Percentiles rank a stretch among this genome's conserved stretches.
Conservation (phyloP, 2,797 vertebrate genomes). For the Scleropages formosus region DNA sequence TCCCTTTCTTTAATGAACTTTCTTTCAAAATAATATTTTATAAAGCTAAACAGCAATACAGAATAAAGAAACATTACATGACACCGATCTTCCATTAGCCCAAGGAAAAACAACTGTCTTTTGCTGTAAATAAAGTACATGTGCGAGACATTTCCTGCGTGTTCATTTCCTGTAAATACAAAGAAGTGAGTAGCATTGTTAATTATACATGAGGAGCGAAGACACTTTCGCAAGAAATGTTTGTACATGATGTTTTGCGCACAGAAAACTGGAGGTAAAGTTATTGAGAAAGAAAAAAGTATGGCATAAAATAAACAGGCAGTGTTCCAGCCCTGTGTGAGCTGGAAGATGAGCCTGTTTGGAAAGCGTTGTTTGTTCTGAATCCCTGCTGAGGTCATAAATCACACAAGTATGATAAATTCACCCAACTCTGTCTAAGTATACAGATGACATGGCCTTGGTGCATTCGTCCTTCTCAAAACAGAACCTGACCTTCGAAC, state of each 20-base stretch:
- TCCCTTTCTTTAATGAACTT: too few species aligned
- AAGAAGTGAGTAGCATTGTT: too few species aligned
- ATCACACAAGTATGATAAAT: conserved; percentile 50
- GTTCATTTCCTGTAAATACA: too few species aligned
- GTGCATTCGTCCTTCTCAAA: conserved; percentile 3
- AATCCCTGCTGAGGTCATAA: conserved; percentile 40
- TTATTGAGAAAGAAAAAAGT: not conserved
- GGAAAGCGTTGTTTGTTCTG: conserved; percentile 27
- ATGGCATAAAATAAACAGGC: too few species aligned
- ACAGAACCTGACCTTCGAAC: conserved; percentile 33
- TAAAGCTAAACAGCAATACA: too few species aligned
- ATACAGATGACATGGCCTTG: conserved; percentile 40
- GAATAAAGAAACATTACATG: too few species aligned
- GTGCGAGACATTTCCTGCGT: too few species aligned
- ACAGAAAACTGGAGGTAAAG: not conserved
- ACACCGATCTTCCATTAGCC: too few species aligned
- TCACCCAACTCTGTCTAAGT: conserved; percentile 48
- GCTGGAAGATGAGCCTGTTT: conserved; percentile 34
- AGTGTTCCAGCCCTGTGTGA: not conserved
- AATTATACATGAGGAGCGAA: too few species aligned
- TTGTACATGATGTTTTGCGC: not conserved
- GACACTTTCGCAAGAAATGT: not conserved
- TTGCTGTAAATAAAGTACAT: too few species aligned
- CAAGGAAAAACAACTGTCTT: too few species aligned
- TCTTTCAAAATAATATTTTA: too few species aligned